Conservation (phyloP, 2,888 invertebrate species). For the Drosophila anomalata region DNA sequence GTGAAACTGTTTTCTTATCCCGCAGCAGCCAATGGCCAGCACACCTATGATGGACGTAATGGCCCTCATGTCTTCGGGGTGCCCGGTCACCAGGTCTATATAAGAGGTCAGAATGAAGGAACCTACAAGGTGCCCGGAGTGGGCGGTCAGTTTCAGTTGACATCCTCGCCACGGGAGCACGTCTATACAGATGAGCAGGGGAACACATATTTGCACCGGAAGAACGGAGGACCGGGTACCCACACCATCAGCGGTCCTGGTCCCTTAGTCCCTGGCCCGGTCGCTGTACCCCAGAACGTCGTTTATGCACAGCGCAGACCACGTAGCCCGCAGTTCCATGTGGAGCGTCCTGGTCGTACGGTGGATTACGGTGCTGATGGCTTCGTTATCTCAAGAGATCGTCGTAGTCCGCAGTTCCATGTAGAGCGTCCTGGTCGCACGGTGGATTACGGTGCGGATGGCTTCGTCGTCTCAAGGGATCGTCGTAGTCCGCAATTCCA, state of each 20-base stretch:
- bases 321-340: constrained; percentile 38
- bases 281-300: background rate
- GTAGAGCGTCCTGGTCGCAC: constrained; percentile 53
- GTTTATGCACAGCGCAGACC: constrained; percentile 14
- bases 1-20: background rate
- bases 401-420: constrained; percentile 37
- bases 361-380: constrained; percentile 34
- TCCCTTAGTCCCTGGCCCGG: constrained; percentile 23
- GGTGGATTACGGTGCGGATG: constrained; percentile 32
- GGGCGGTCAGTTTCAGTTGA: constrained; percentile 49
- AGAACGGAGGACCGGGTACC: constrained; percentile 30
- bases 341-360: constrained; percentile 52
- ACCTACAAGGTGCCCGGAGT: constrained; percentile 59
- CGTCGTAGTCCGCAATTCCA: constrained; percentile 37
- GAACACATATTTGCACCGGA: constrained; percentile 44
- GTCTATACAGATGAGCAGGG: constrained; percentile 51
- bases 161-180: constrained; percentile 28
- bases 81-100: constrained; percentile 57
- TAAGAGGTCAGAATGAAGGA: constrained; percentile 61
- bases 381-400: constrained; percentile 26
- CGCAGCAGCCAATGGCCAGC: constrained; percentile 39
- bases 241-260: constrained; percentile 55
- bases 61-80: constrained; percentile 54
- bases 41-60: constrained; percentile 56
- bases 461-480: constrained; percentile 26